Base-by-base conservation (phyloP, 2,797 vertebrate genomes). In the Semotilus atromaculatus region DNA sequence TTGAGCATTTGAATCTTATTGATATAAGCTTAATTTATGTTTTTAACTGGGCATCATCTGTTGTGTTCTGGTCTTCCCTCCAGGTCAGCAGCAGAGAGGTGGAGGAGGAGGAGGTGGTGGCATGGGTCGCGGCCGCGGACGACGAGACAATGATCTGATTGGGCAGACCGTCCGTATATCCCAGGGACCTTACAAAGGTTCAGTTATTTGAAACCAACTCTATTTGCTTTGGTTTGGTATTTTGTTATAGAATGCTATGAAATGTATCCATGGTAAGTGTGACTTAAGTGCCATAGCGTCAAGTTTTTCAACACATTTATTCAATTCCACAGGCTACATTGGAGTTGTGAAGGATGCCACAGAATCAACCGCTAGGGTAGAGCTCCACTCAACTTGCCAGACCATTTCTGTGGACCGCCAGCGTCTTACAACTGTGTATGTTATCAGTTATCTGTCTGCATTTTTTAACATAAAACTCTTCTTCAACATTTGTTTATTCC, bases 301-400 rank as follows among this genome's bases (percentile, higher is more conserved):
- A 7, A 5, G 9, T 34, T n/a, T 43, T 3, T 1, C 82, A 66
- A 45, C 38, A 16, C 23, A 1, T 82, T 40, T 4, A 11, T 81
- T n/a, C 8, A 2, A 0, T 89, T 88, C 86, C 55, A 14, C 90
- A 98, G 98, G 98, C 3, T 98, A 99, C 91, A 99, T 99, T 0
- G 97, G 98, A 0, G 97, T 99, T 87, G 98, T 99, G 78, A 99
- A 99, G 89, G 97, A 99, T 3, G 98, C 98, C 1, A 99, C 98
- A 0, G 98, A 99, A 92, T 99, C 97, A 0, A 99, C 98, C 0
- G 98, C 98, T 38, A 92, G 98, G 0, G 97, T 99, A 64, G 97
- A 99, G 92, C 95, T 99, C 68, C 98, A 99, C 90, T 99, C 98
- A 43, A 99, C 98, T 48, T 99, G 98, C 89, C 98, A 99, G 94